Evolutionary conservation across 2,888 invertebrate genomes (phyloP), one percentile per base, ranked within the genome.

Genomic region (Morpho helenor): DNA sequence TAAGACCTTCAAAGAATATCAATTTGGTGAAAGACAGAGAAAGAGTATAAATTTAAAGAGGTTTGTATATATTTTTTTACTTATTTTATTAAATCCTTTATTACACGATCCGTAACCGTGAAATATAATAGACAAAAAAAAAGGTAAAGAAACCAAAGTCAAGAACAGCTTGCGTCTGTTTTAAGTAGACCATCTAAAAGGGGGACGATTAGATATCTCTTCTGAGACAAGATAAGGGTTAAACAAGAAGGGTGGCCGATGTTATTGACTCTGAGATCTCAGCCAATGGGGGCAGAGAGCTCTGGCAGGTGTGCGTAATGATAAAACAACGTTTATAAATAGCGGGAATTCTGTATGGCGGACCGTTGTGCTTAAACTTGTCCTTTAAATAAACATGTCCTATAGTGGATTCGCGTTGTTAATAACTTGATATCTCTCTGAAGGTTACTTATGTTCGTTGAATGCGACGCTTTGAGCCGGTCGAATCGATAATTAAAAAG

Each of bases 301-400:
- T 59, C 61, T 60, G 72, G 77, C 85, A 86, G 87, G 85, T 87
- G 88, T 63, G 60, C 67, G 75, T 74, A 73, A 65, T 67, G 59
- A 76, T 72, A 75, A 77, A 78, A 73, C 76, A 74, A 78, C 73
- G 78, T 82, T 85, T 87, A 84, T 82, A 87, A 88, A 87, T 87
- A 87, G 86, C 82, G 74, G 68, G 79, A 79, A 42, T 46, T 79
- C 42, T 42, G 55, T 48, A 16, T 6, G 42, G 9, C 10, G 23
- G 49, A 44, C 49, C 49, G 49, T 39, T 55, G 55, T 7, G n/a
- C 49, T 16, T 39, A 41, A 60, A 62, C 62, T 61, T 56, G 62
- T 62, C 57, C 59, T 55, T 55, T 61, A 57, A 63, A 63, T 58
- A 63, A 61, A 57, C 54, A 59, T 57, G 51, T 22, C 22, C 23